Evolutionary conservation across 2,888 invertebrate genomes (phyloP), one percentile per base, ranked within the genome.

Genomic region (Drosophila borealis): DNA sequence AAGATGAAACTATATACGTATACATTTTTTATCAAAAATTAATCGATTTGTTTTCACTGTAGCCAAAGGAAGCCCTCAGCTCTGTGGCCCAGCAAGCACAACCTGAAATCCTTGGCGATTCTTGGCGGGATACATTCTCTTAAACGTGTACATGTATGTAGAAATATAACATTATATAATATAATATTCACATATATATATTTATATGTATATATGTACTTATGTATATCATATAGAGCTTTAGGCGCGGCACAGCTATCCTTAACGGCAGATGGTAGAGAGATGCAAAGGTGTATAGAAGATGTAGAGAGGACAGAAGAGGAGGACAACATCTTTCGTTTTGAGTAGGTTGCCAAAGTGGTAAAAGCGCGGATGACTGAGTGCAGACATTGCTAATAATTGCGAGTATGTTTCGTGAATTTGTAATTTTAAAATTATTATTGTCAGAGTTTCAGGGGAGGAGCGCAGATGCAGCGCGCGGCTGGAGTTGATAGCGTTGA

Each of bases 361-460:
- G 57, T 42, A 51, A 60, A 41, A 37, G 39, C 59, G 33, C 59
- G 33, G 55, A 62, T 33, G 44, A 19, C 45, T 61, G 66, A 78
- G 71, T 70, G 72, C 81, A 88, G 82, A 83, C 85, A 84, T 81
- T 88, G 72, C 79, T 87, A 81, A 88, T 89, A 88, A 88, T 86
- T 89, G 89, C 84, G 87, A 81, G 87, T 84, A 90, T 89, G 89
- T 89, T 90, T 88, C 89, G 85, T 90, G 90, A 90, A 90, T 90
- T 90, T 81, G 89, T 89, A 90, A 90, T 89, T 88, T 81, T 50
- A 53, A 81, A 86, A 81, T 88, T 78, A 85, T 80, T 82, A 79
- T 87, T 87, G 84, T 74, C 74, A 57, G 53, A 68, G 72, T 45
- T 68, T 48, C 45, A 45, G 61, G 37, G 65, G 51, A 74, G 66